A percentile compares a stretch with the other conserved stretches of the same genome.
Conservation (phyloP, 2,888 invertebrate species). For the Eudasyphora cyanicolor region DNA sequence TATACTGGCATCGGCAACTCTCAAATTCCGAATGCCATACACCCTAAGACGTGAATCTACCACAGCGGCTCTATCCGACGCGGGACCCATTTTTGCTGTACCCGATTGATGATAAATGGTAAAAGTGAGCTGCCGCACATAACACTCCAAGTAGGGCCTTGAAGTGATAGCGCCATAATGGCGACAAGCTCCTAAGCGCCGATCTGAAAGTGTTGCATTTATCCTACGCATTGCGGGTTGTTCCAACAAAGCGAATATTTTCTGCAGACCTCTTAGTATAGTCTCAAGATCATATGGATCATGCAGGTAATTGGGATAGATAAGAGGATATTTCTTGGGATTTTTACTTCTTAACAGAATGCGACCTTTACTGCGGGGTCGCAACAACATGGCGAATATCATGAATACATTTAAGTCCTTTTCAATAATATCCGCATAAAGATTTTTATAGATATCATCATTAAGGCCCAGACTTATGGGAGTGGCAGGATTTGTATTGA, state of each 20-base stretch:
- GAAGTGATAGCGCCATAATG: slow-evolving; percentile 78
- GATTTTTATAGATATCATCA: slow-evolving; percentile 77
- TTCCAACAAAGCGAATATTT: slow-evolving; percentile 80
- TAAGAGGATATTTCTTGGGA: slow-evolving; percentile 83
- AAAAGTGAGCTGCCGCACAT: slow-evolving; percentile 82
- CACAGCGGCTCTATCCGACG: slow-evolving; percentile 82
- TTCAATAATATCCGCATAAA: slow-evolving; percentile 76
- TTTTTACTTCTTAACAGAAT: slow-evolving; percentile 83
- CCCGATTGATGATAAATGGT: slow-evolving; percentile 84
- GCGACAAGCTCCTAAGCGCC: slow-evolving; percentile 83
- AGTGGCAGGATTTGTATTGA: slow-evolving; percentile 75
- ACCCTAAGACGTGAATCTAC: slow-evolving; percentile 83
- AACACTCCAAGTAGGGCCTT: slow-evolving; percentile 85
- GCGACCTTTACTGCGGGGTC: slow-evolving; percentile 85
- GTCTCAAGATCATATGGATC: slow-evolving; percentile 84
- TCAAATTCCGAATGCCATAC: slow-evolving; percentile 80
- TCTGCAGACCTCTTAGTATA: slow-evolving; percentile 82
- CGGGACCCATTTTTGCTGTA: slow-evolving; percentile 85
- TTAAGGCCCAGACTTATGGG: slow-evolving; percentile 78
- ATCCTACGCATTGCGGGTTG: slow-evolving; percentile 81
- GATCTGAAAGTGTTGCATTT: slow-evolving; percentile 80
- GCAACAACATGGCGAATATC: slow-evolving; percentile 83
- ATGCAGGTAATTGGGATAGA: slow-evolving; percentile 86
- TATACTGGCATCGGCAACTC: slow-evolving; percentile 82
- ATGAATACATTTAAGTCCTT: slow-evolving; percentile 80